phyloP scores from a whole-genome alignment of 2,888 invertebrate species.

The Mellilla xanthometata region DNA sequence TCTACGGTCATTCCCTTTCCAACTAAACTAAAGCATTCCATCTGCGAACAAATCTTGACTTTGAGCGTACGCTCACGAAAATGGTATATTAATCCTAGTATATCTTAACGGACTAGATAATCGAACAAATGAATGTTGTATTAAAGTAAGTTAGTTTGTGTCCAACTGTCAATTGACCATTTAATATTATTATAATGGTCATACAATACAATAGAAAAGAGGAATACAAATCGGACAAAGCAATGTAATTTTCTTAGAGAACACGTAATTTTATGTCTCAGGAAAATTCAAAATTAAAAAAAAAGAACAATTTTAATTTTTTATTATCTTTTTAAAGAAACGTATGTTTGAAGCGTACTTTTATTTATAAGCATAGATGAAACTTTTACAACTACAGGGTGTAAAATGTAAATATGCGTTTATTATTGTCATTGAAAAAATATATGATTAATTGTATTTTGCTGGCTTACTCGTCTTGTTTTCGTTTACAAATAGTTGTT shows the following conservation, averaged over 20 bases:
- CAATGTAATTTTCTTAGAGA: slow-evolving; percentile 11
- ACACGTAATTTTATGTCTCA: slow-evolving; percentile 17
- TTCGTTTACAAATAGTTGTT: no score
- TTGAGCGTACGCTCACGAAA: background rate
- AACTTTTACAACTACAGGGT: slow-evolving; percentile 2
- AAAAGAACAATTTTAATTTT: background rate
- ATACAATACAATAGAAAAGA: background rate
- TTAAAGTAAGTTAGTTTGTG: background rate
- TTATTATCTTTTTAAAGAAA: background rate
- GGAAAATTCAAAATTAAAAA: slow-evolving; percentile 8
- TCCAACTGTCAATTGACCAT: no score
- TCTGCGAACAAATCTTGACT: background rate
- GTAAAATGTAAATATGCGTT: background rate
- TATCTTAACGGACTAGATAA: background rate
- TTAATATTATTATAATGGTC: background rate
- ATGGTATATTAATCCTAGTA: slow-evolving; percentile 2
- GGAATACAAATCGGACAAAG: slow-evolving; percentile 12
- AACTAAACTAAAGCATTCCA: slow-evolving; percentile 3
- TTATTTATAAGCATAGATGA: slow-evolving; percentile 9
- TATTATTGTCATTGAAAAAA: no score
- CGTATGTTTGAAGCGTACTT: background rate
- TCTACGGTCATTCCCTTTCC: no score
- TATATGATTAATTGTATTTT: no score
- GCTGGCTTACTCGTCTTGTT: no score
- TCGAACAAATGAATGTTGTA: background rate